Evolutionary conservation across 2,888 invertebrate genomes (phyloP), one percentile per base, ranked within the genome.

Genomic region (Amiota communis): DNA sequence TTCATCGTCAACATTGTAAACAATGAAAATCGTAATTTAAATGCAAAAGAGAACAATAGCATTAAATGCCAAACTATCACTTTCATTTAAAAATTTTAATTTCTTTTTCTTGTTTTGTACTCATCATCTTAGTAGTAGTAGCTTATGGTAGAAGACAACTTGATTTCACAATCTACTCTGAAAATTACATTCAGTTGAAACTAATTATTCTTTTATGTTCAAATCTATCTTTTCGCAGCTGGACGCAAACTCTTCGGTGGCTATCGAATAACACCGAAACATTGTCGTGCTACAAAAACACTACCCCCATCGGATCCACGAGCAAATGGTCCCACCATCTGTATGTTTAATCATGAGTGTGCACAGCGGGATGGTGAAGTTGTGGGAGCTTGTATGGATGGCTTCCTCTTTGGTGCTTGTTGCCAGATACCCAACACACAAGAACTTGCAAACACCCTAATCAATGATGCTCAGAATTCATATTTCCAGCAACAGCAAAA

Each of bases 311-410:
- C 92, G 63, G 92, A 93, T 81, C 90, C 91, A 6, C 86, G 90
- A 61, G 81, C 88, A n/a, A 91, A 91, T 80, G 94, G 94, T 0
- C 94, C 94, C 57, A 95, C 94, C 56, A 94, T 96, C 84, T 97
- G 97, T 90, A 97, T 97, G 97, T 97, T 97, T 91, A 97, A 97
- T 90, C 96, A 96, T 85, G 96, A 97, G 87, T 97, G 97, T 87
- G 91, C 92, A 0, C 94, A 94, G 80, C 91, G 95, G 76, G 93
- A 93, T 0, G 97, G 97, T 0, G 93, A 94, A 86, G 94, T 96
- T 79, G 95, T 97, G 0, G 96, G 97, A 0, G 94, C 97, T 0
- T 97, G 97, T 86, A 96, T 97, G 94, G 97, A 97, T 84, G 96
- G 97, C 70, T 89, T 89, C 69, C 80, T 89, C 4, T 97, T 97